Evolutionary conservation across 2,797 vertebrate genomes (phyloP), one percentile per base, ranked within the genome.

Genomic region (Eulemur rubriventer): DNA sequence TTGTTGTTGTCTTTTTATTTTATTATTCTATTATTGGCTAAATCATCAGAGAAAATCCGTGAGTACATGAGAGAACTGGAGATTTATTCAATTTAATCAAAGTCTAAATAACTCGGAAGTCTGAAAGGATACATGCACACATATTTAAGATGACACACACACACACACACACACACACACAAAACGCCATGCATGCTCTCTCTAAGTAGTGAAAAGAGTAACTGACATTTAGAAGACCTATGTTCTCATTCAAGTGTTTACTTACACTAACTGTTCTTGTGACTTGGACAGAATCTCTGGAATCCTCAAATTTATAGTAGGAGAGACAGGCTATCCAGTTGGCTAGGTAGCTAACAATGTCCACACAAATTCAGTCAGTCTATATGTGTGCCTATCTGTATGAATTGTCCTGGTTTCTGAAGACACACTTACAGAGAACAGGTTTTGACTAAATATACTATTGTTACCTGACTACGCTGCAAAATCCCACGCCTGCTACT

Each of bases 41-140:
- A 98, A 97, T 83, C 97, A 97, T 97, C 95, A 97, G 73, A 97
- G 89, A 92, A 98, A 95, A 96, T 92, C 9, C 30, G 7, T 94
- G 95, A 97, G 84, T 92, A 50, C 7, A 83, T 91, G 90, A 97
- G 46, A 97, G 81, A 98, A 92, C 46, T 78, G 79, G 52, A 96
- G 65, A 97, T 96, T 81, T 94, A 96, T 92, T 97, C 91, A 96
- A 4, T 96, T 95, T 92, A 97, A 97, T 98, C 96, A 95, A 89
- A 30, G 2, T 97, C 85, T 96, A 28, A 98, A 97, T 96, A 98
- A 97, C 95, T 97, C 96, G 91, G 22, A 80, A 92, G 30, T 91
- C 38, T 86, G 10, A 35, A 93, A 96, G 26, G 80, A 94, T 48
- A 63, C 30, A 73, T 33, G 41, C 7, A 80, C 41, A 84, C 7